Percentiles rank a stretch among this genome's conserved stretches.
phyloP scores from a whole-genome alignment of 2,113 vertebrate genomes.

The Nothobranchius kuhntae region DNA sequence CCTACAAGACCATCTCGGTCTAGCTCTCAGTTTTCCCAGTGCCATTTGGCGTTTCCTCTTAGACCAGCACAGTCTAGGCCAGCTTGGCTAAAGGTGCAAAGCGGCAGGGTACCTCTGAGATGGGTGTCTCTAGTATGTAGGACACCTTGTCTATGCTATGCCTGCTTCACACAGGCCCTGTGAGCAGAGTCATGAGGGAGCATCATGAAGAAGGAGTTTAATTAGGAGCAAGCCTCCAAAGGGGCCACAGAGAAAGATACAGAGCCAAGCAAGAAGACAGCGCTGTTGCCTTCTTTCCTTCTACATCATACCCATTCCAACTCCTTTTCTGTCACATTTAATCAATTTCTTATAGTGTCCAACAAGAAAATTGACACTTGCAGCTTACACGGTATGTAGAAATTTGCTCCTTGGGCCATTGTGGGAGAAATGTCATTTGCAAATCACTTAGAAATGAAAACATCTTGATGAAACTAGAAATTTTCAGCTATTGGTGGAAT shows the following conservation, averaged over 20 bases:
- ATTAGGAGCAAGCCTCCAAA: constrained; percentile 83
- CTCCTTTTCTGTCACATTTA: background rate
- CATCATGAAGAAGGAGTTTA: constrained; percentile 81
- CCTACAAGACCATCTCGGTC: background rate
- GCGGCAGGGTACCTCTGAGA: constrained; percentile 77
- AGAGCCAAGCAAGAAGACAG: constrained; percentile 62
- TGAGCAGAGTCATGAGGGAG: constrained; percentile 80
- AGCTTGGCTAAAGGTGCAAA: constrained; percentile 49
- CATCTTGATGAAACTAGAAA: too few species aligned
- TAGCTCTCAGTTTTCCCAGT: constrained; percentile 16
- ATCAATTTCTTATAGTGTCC: background rate
- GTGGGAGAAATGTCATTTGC: too few species aligned
- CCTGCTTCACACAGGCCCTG: constrained; percentile 72
- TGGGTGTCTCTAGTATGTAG: constrained; percentile 79
- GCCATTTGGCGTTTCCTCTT: constrained; percentile 7
- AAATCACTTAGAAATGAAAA: too few species aligned
- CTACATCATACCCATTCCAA: constrained; percentile 31
- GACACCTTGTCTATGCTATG: constrained; percentile 77
- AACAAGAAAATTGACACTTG: background rate
- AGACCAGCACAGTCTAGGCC: constrained; percentile 38
- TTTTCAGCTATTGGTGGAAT: too few species aligned
- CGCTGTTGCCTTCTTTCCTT: constrained; percentile 53
- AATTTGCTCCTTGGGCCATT: background rate
- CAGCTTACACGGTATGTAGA: background rate
- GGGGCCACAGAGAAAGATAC: constrained; percentile 72